A percentile compares a stretch with the other conserved stretches of the same genome.
Evolutionary conservation across 2,888 invertebrate genomes (phyloP).

Genomic region (Rapana venosa): DNA sequence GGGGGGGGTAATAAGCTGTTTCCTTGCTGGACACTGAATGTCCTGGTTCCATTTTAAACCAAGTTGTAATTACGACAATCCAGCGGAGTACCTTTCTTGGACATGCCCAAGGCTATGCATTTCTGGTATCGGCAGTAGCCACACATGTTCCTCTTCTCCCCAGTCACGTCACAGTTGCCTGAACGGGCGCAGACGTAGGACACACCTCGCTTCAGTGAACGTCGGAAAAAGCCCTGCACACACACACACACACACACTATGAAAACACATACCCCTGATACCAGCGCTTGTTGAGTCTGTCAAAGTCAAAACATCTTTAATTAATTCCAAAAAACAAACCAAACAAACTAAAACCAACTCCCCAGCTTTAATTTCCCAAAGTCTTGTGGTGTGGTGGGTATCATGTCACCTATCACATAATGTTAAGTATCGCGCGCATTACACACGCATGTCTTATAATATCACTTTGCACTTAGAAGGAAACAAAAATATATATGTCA

Average conservation of each 20-base stretch:
- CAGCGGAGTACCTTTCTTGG: constrained; percentile 67
- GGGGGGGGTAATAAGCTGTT: neutral
- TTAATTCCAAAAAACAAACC: too few relatives aligned
- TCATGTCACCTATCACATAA: too few relatives aligned
- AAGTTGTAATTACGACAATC: too few relatives aligned
- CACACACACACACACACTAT: neutral
- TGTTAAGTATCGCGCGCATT: too few relatives aligned
- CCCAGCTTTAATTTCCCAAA: too few relatives aligned
- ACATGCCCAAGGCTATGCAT: constrained; percentile 74
- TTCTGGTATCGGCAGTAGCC: constrained; percentile 72
- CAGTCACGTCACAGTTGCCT: constrained; percentile 61
- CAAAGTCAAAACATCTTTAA: neutral
- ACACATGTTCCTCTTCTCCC: constrained; percentile 70
- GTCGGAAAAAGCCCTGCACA: constrained; percentile 74
- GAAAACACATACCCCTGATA: neutral
- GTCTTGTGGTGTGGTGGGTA: too few relatives aligned
- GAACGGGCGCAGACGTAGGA: constrained; percentile 67
- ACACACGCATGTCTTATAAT: too few relatives aligned
- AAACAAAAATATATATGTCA: too few relatives aligned
- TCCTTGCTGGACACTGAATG: too few relatives aligned
- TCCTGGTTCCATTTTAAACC: too few relatives aligned
- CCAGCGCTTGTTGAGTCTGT: neutral
- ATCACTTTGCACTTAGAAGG: too few relatives aligned
- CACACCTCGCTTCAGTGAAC: constrained; percentile 68
- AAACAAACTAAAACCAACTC: too few relatives aligned